Evolutionary conservation across 1,140 invertebrate genomes (phyloP).

Genomic region (Zelostemma sp.): DNA sequence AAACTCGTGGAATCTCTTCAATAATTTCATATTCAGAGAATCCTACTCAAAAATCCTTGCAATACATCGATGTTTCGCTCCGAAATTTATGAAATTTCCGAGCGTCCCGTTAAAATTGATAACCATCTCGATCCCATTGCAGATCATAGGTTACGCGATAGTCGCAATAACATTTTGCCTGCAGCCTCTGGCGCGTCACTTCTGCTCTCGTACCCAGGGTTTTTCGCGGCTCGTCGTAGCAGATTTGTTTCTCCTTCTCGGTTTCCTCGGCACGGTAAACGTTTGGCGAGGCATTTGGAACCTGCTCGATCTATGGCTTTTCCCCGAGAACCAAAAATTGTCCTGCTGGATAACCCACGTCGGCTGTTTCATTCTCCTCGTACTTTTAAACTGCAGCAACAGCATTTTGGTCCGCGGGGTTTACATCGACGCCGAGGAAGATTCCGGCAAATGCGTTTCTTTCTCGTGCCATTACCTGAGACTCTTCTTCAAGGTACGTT

Average conservation of each 20-base stretch:
- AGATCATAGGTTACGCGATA: slow-evolving; percentile 82
- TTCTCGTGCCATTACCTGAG: slow-evolving; percentile 86
- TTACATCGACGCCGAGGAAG: slow-evolving; percentile 86
- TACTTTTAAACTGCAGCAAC: slow-evolving; percentile 86
- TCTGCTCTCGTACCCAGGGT: slow-evolving; percentile 77
- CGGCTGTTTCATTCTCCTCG: slow-evolving; percentile 79
- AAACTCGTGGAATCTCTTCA: too few species aligned
- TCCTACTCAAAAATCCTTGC: too few species aligned
- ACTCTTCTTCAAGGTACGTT: slow-evolving; percentile 77
- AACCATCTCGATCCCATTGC: slow-evolving; percentile 26
- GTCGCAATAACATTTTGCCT: slow-evolving; percentile 79
- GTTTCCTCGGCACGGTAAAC: slow-evolving; percentile 86
- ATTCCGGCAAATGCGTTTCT: slow-evolving; percentile 82
- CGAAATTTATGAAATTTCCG: too few species aligned
- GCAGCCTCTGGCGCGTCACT: slow-evolving; percentile 79
- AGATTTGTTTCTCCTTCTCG: slow-evolving; percentile 81
- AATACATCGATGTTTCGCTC: too few species aligned
- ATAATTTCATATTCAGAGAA: too few species aligned
- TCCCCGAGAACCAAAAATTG: slow-evolving; percentile 80
- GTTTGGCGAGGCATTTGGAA: slow-evolving; percentile 90
- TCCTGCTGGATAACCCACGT: slow-evolving; percentile 84
- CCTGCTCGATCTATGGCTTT: slow-evolving; percentile 81
- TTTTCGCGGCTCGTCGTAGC: slow-evolving; percentile 76
- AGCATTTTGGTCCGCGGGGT: slow-evolving; percentile 86
- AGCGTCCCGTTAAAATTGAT: too few species aligned